Conservation (phyloP, 2,797 vertebrate genomes). For the Jordanella pulchra region DNA sequence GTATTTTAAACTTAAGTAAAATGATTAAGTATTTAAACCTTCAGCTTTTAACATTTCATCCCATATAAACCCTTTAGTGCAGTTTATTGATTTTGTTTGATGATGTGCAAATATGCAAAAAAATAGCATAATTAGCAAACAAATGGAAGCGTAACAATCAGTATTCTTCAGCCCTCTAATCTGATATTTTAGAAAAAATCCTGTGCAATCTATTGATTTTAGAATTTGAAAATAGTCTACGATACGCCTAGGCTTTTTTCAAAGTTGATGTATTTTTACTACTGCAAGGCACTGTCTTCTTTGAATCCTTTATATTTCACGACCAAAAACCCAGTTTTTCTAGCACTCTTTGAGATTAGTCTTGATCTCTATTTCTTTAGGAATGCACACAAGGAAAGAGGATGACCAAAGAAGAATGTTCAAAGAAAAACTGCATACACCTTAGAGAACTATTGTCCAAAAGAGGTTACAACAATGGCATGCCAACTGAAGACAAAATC, state of each 20-base stretch:
- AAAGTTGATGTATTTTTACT: too few relatives aligned
- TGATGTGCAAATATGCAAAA: background rate
- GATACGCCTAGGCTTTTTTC: too few relatives aligned
- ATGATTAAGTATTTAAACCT: background rate
- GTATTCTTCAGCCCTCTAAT: background rate
- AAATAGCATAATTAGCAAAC: background rate
- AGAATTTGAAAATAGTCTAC: too few relatives aligned
- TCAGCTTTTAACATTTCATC: background rate
- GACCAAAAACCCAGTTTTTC: background rate
- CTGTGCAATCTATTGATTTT: background rate
- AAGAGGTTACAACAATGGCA: background rate
- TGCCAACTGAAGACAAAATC: background rate
- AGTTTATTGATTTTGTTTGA: background rate
- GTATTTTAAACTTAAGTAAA: too few relatives aligned
- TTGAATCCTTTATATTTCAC: background rate
- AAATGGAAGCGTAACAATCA: background rate
- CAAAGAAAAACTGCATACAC: background rate
- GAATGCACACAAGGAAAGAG: background rate
- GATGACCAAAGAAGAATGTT: background rate
- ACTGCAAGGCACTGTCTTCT: too few relatives aligned
- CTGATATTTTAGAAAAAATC: background rate
- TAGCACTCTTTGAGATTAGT: background rate
- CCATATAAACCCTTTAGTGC: background rate
- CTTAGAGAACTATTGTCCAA: background rate
- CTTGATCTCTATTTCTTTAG: background rate